A percentile compares a stretch with the other conserved stretches of the same genome.
Evolutionary conservation across 1,140 invertebrate species (phyloP).

Genomic region (Antheraea mylitta): DNA sequence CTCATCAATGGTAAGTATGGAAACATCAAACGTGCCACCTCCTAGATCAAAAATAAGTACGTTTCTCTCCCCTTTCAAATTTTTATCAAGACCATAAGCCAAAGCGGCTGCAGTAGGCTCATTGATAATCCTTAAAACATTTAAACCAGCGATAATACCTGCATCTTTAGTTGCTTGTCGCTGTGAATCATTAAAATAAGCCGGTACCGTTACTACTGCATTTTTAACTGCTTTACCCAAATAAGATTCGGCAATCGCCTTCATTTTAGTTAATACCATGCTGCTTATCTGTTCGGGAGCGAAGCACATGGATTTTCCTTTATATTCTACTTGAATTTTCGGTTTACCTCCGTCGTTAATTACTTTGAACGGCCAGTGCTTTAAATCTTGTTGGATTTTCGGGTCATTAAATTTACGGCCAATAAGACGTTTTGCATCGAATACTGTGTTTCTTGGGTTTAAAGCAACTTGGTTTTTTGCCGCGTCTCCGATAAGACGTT

Average conservation of each 20-base stretch:
- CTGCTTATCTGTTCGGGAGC: conserved; percentile 92
- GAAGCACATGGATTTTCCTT: conserved; percentile 45
- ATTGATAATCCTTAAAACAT: conserved; percentile 87
- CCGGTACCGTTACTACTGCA: conserved; percentile 86
- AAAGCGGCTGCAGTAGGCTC: conserved; percentile 88
- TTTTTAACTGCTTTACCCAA: conserved; percentile 67
- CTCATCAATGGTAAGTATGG: conserved; percentile 82
- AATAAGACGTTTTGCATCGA: conserved; percentile 36
- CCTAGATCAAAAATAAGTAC: conserved; percentile 50
- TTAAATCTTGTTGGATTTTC: too few species aligned
- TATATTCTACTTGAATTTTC: too few species aligned
- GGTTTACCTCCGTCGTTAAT: too few species aligned
- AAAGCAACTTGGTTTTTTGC: conserved; percentile 88
- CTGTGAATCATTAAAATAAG: conserved; percentile 80
- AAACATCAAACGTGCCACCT: too few species aligned
- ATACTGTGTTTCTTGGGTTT: conserved; percentile 92
- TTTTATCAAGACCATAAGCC: conserved; percentile 87
- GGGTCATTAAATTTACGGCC: too few species aligned
- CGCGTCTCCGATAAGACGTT: conserved; percentile 89
- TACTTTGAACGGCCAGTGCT: too few species aligned
- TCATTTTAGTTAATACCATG: conserved; percentile 84
- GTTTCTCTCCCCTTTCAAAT: conserved; percentile 83
- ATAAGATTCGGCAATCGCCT: too few species aligned
- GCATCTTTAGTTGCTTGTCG: conserved; percentile 76
- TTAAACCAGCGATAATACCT: conserved; percentile 83